Percentiles rank a stretch among this genome's conserved stretches.
These are phyloP conservation scores for Drosophila meridionalis DNA, from an alignment of 2,888 invertebrate species.

Conservation along the genomic window DNA sequence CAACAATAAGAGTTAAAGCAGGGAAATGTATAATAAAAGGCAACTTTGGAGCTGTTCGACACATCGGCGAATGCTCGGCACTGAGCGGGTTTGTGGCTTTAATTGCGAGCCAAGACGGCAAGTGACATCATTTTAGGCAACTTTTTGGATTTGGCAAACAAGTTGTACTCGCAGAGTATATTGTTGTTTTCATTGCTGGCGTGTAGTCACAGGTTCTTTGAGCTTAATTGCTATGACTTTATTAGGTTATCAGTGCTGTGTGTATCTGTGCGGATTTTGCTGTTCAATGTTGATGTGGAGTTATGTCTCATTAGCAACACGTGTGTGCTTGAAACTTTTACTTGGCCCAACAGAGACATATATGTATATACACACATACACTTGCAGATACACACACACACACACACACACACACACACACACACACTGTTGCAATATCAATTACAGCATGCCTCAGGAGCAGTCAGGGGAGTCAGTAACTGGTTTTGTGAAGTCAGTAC, in stretches of 20 bases:
- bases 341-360: conserved; percentile 15
- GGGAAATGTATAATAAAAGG: conserved; percentile 64
- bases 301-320: conserved; percentile 78
- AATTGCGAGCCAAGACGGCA: conserved; percentile 65
- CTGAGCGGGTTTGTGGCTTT: conserved; percentile 55
- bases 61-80: conserved; percentile 54
- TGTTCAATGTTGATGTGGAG: conserved; percentile 61
- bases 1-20: conserved; percentile 23
- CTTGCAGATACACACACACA: not conserved
- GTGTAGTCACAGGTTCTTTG: conserved; percentile 54
- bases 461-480: conserved; percentile 67
- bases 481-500: conserved; percentile 62
- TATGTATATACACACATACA: not conserved
- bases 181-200: conserved; percentile 37
- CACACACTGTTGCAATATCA: conserved; percentile 73
- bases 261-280: conserved; percentile 44
- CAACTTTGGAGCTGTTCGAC: conserved; percentile 34
- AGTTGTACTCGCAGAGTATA: conserved; percentile 60
- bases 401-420: conserved; percentile 47
- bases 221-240: conserved; percentile 77
- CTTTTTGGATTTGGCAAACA: conserved; percentile 71
- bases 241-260: conserved; percentile 72
- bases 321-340: conserved; percentile 63
- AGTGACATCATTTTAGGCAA: conserved; percentile 78
- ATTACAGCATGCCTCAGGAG: conserved; percentile 80